A percentile compares a stretch with the other conserved stretches of the same genome.
Evolutionary conservation across 2,888 invertebrate species (phyloP).

Genomic region (Trachelus tabidus): DNA sequence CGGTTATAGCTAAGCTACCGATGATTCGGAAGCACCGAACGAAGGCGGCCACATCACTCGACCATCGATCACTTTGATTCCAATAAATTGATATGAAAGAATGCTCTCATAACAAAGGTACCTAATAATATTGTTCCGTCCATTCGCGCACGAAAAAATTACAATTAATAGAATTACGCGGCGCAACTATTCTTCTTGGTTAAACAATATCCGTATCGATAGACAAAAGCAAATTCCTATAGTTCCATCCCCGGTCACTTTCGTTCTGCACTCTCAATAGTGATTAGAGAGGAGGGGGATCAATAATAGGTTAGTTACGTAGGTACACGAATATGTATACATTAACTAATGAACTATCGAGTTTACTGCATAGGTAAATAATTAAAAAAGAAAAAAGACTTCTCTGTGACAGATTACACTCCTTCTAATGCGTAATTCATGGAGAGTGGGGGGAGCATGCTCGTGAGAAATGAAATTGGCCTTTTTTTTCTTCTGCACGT

Average conservation of each 20-base stretch:
- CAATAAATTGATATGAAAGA: neutral
- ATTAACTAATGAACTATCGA: constrained; percentile 36
- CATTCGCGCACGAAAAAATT: neutral
- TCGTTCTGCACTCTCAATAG: neutral
- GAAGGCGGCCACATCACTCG: neutral
- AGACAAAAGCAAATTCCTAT: neutral
- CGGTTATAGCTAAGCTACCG: constrained; percentile 12
- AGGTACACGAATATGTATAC: constrained; percentile 12
- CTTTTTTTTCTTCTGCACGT: neutral
- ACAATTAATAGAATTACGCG: neutral
- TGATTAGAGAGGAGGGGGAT: neutral
- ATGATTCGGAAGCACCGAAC: constrained; percentile 12
- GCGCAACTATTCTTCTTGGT: neutral
- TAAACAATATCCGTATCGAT: neutral
- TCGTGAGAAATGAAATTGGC: neutral
- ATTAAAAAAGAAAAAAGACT: constrained; percentile 10
- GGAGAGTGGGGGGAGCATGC: neutral
- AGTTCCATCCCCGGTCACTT: neutral
- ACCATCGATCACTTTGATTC: neutral
- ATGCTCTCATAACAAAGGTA: neutral
- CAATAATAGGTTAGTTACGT: neutral
- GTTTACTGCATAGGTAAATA: constrained; percentile 3
- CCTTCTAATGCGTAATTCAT: neutral
- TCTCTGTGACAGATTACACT: neutral
- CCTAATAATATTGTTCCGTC: neutral